A percentile compares a stretch with the other conserved stretches of the same genome.
phyloP scores from a whole-genome alignment of 2,888 invertebrate genomes.

The Plagodis pulveraria region DNA sequence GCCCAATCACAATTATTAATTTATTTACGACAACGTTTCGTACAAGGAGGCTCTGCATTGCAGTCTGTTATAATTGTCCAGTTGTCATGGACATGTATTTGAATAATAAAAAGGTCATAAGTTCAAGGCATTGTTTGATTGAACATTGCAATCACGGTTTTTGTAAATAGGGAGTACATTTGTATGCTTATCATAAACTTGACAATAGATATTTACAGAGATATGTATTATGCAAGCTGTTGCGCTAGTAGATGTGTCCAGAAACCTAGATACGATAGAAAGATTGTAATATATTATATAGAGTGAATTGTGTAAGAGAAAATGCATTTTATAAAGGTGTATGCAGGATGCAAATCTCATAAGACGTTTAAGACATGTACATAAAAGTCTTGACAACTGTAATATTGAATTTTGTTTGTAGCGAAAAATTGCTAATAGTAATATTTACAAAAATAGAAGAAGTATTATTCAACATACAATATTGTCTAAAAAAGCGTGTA shows the following conservation, averaged over 20 bases:
- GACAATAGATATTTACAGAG: conserved; percentile 3
- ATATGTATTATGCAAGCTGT: conserved; percentile 5
- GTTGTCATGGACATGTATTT: neutral
- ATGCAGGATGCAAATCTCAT: conserved; percentile 19
- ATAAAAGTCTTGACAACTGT: conserved; percentile 21
- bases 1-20: neutral
- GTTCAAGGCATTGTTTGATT: conserved; percentile 6
- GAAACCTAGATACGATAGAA: neutral
- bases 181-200: conserved; percentile 7
- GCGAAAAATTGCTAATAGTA: too few relatives aligned
- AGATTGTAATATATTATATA: too few relatives aligned
- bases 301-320: conserved; percentile 27
- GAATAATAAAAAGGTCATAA: conserved; percentile 1
- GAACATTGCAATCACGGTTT: conserved; percentile 5
- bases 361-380: conserved; percentile 19
- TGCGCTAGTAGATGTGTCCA: conserved; percentile 10
- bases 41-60: conserved; percentile 3
- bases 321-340: conserved; percentile 34
- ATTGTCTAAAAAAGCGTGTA: too few relatives aligned
- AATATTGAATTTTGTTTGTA: conserved; percentile 18
- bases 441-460: too few relatives aligned
- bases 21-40: neutral
- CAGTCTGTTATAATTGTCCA: conserved; percentile 3
- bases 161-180: conserved; percentile 3
- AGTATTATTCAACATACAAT: too few relatives aligned